A percentile compares a stretch with the other conserved stretches of the same genome.
Conservation (phyloP, 2,888 invertebrate species). For the Acronicta alni region DNA sequence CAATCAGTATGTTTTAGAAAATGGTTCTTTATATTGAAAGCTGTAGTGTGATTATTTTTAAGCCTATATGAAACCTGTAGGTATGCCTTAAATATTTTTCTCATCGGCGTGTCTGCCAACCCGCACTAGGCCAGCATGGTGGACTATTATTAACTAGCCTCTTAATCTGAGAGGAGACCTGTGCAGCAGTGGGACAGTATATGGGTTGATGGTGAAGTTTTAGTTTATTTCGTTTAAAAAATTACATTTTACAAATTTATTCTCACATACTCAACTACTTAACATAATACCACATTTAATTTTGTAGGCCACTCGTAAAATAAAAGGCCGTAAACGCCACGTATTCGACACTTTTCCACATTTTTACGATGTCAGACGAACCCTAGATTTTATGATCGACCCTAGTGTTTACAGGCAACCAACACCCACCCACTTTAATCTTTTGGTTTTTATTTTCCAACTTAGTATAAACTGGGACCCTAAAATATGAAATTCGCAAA, state of each 20-base stretch:
- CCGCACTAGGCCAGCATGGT: too few species aligned
- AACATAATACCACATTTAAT: neutral
- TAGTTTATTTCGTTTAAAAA: too few species aligned
- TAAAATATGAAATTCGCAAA: conserved; percentile 32
- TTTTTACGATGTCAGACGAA: conserved; percentile 8
- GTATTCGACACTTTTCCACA: conserved; percentile 1
- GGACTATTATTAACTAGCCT: too few species aligned
- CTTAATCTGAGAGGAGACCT: too few species aligned
- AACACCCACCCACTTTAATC: conserved; percentile 13
- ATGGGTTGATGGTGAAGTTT: too few species aligned
- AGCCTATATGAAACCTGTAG: too few species aligned
- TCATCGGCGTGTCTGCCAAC: too few species aligned
- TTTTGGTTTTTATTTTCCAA: conserved; percentile 37
- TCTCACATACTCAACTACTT: neutral
- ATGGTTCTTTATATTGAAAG: conserved; percentile 6
- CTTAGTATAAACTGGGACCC: conserved; percentile 20
- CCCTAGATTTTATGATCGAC: conserved; percentile 19
- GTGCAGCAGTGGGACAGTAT: too few species aligned
- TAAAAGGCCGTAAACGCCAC: conserved; percentile 12
- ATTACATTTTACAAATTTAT: too few species aligned
- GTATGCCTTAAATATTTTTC: too few species aligned
- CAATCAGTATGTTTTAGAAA: conserved; percentile 26
- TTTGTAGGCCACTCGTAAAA: conserved; percentile 9
- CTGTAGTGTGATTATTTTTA: neutral
- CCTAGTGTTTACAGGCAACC: conserved; percentile 22